These are phyloP conservation scores for Myripristis murdjan DNA, from an alignment of 2,797 vertebrate genomes.

Conservation along the genomic window DNA sequence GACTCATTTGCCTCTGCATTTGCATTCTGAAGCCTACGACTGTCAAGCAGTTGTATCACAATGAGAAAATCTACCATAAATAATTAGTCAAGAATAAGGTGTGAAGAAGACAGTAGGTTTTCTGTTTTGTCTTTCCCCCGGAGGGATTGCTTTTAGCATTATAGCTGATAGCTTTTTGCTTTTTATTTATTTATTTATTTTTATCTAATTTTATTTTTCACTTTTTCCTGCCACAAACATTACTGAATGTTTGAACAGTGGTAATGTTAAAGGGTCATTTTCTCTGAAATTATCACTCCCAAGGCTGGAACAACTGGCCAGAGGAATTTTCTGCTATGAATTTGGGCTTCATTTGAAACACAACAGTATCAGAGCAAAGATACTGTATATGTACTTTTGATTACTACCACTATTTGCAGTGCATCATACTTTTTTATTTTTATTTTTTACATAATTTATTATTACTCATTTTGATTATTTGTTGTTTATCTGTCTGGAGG, in stretches of 20 bases:
- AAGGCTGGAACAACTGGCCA: slow-evolving; percentile 14
- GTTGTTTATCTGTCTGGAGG: too few species aligned
- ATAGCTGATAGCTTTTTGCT: slow-evolving; percentile 60
- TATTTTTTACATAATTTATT: not conserved
- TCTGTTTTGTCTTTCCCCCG: slow-evolving; percentile 20
- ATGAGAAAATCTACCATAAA: slow-evolving; percentile 80
- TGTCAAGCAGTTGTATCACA: slow-evolving; percentile 74
- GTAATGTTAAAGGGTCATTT: slow-evolving; percentile 22
- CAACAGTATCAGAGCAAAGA: slow-evolving; percentile 11
- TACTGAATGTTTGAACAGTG: slow-evolving; percentile 41
- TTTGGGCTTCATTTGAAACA: slow-evolving; percentile 44
- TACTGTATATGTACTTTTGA: not conserved
- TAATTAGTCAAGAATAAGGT: slow-evolving; percentile 79
- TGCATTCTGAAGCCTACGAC: slow-evolving; percentile 69
- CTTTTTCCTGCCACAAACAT: slow-evolving; percentile 62
- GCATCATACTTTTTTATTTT: slow-evolving; percentile 14
- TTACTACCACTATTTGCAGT: slow-evolving; percentile 9
- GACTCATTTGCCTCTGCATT: slow-evolving; percentile 43
- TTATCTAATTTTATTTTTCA: too few species aligned
- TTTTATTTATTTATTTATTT: not conserved
- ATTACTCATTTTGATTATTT: too few species aligned
- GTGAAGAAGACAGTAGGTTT: slow-evolving; percentile 67
- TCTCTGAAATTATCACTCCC: slow-evolving; percentile 20
- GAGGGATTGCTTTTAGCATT: slow-evolving; percentile 51
- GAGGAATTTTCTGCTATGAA: slow-evolving; percentile 36